A percentile compares a stretch with the other conserved stretches of the same genome.
These are phyloP conservation scores for Ennomos fuscantarius DNA, from an alignment of 2,888 invertebrate species.

Conservation along the genomic window DNA sequence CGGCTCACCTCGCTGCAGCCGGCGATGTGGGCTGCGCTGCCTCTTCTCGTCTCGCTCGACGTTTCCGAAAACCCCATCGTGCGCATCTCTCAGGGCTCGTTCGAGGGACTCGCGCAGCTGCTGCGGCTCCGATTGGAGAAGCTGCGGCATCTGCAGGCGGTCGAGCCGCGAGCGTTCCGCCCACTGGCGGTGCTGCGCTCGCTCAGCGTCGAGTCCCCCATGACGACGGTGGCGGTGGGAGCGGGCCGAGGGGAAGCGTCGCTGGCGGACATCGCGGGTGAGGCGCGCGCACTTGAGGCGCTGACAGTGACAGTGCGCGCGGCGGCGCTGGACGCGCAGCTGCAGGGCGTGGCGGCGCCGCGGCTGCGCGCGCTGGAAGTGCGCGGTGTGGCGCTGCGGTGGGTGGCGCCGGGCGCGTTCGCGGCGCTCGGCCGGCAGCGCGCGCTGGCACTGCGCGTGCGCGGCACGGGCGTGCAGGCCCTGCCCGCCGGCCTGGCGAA, in stretches of 20 bases:
- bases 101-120: constrained; percentile 87
- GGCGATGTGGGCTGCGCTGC: constrained; percentile 87
- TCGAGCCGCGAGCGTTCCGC: constrained; percentile 89
- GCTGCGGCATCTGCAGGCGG: constrained; percentile 87
- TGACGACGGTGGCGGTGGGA: constrained; percentile 76
- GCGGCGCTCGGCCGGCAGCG: constrained; percentile 88
- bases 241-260: constrained; percentile 75
- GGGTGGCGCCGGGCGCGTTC: constrained; percentile 89
- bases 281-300: constrained; percentile 53
- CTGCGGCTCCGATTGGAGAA: constrained; percentile 88
- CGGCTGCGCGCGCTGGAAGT: constrained; percentile 91
- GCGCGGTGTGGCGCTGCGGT: constrained; percentile 88
- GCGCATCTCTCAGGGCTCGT: constrained; percentile 87
- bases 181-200: constrained; percentile 87
- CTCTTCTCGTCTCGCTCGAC: constrained; percentile 88
- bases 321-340: constrained; percentile 87
- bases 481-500: constrained; percentile 90
- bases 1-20: constrained; percentile 88
- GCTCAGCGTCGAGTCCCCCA: constrained; percentile 86
- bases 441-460: constrained; percentile 88
- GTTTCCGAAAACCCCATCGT: constrained; percentile 91
- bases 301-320: constrained; percentile 87
- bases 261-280: constrained; percentile 49
- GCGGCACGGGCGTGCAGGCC: constrained; percentile 87
- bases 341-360: constrained; percentile 88